Conservation (phyloP, 2,113 vertebrate genomes). For the Regulus satrapa region DNA sequence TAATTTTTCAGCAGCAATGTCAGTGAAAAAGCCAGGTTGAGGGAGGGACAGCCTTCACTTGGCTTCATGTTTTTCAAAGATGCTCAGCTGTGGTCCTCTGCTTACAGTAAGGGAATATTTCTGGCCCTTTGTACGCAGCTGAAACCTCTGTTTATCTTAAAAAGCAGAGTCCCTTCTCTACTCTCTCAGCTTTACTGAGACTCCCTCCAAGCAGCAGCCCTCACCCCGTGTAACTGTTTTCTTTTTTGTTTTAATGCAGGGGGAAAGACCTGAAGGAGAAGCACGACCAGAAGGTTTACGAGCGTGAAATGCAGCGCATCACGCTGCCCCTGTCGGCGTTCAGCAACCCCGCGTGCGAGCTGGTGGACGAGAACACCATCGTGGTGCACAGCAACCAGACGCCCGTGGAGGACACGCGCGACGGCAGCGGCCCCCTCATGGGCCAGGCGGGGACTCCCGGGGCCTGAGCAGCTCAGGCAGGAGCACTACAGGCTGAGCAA, state of each 20-base stretch:
- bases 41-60: not conserved
- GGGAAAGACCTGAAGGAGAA: conserved; percentile 85
- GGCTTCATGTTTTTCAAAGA: not conserved
- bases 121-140: not conserved
- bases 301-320: conserved; percentile 92
- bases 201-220: not conserved
- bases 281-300: conserved; percentile 83
- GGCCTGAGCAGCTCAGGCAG: conserved; percentile 75
- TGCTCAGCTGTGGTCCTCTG: not conserved
- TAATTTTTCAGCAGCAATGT: not conserved
- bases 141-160: not conserved
- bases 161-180: not conserved
- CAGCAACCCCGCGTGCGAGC: conserved; percentile 87
- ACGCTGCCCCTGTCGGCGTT: conserved; percentile 90
- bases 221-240: not conserved
- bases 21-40: not conserved
- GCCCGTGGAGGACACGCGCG: conserved; percentile 64
- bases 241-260: conserved; percentile 59
- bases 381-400: conserved; percentile 78
- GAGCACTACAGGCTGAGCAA: not conserved
- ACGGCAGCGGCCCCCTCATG: conserved; percentile 81
- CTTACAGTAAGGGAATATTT: not conserved
- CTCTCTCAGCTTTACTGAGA: not conserved
- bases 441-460: conserved; percentile 88
- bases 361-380: conserved; percentile 87